Percentiles rank a stretch among this genome's conserved stretches.
phyloP scores from a whole-genome alignment of 2,888 invertebrate genomes.

The Papilio elwesi region DNA sequence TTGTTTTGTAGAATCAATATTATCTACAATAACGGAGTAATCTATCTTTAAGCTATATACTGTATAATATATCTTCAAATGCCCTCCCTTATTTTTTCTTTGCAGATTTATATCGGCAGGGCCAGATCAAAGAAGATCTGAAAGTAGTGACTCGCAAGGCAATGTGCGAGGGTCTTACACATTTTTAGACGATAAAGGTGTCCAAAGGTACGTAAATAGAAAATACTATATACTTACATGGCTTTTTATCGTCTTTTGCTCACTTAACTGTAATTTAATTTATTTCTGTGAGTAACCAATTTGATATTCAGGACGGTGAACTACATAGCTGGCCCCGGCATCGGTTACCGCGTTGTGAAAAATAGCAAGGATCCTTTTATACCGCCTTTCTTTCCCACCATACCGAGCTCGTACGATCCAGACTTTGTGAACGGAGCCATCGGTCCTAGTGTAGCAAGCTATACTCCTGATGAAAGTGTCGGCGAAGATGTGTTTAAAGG shows the following conservation, averaged over 20 bases:
- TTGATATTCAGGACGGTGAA: slow-evolving; percentile 85
- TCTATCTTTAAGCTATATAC: neutral
- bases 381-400: slow-evolving; percentile 84
- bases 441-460: slow-evolving; percentile 49
- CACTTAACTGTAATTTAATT: too few species aligned
- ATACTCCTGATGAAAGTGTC: slow-evolving; percentile 57
- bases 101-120: slow-evolving; percentile 89
- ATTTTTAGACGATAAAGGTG: slow-evolving; percentile 90
- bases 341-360: slow-evolving; percentile 90
- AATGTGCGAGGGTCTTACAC: slow-evolving; percentile 91
- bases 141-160: slow-evolving; percentile 88
- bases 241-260: neutral
- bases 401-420: slow-evolving; percentile 83
- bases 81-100: slow-evolving; percentile 14
- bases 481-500: slow-evolving; percentile 77
- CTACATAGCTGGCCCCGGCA: slow-evolving; percentile 91
- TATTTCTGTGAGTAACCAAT: neutral
- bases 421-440: slow-evolving; percentile 71
- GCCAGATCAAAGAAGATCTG: slow-evolving; percentile 90
- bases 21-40: neutral
- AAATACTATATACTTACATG: neutral
- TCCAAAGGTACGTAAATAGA: slow-evolving; percentile 80
- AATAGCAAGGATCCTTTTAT: slow-evolving; percentile 88
- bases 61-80: neutral
- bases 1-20: too few species aligned